Evolutionary conservation across 2,888 invertebrate species (phyloP).

Genomic region (Apantesis nais): DNA sequence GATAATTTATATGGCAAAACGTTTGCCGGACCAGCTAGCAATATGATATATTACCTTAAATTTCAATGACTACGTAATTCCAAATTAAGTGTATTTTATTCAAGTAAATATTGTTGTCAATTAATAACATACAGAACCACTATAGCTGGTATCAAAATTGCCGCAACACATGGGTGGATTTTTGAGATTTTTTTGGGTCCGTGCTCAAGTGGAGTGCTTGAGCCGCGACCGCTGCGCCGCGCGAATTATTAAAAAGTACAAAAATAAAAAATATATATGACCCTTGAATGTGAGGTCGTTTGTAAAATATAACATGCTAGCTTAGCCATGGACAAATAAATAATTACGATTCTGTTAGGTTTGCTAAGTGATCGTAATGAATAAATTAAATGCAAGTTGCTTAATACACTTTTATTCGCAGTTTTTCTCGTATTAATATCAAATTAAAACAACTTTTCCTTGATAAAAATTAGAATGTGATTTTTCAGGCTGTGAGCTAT

Average conservation of each 20-base stretch:
- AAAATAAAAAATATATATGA: slow-evolving; percentile 69
- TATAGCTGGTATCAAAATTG: slow-evolving; percentile 56
- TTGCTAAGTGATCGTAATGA: slow-evolving; percentile 1
- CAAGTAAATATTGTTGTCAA: not conserved
- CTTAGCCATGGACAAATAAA: slow-evolving; percentile 62
- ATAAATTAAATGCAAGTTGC: not conserved
- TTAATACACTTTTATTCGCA: not conserved
- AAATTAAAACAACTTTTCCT: not conserved
- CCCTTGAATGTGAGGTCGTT: slow-evolving; percentile 66
- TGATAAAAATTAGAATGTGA: no score
- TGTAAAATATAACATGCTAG: slow-evolving; percentile 64
- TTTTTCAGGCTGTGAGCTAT: no score
- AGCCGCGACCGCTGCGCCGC: slow-evolving; percentile 70
- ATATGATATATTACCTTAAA: no score
- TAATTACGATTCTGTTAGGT: slow-evolving; percentile 30
- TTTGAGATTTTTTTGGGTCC: slow-evolving; percentile 80
- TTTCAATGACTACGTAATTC: no score
- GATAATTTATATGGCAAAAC: no score
- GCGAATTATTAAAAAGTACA: slow-evolving; percentile 82
- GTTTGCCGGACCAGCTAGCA: no score
- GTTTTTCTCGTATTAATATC: not conserved
- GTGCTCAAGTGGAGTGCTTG: slow-evolving; percentile 76
- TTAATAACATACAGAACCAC: slow-evolving; percentile 63
- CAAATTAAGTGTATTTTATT: not conserved
- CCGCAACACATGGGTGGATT: slow-evolving; percentile 77